These are phyloP conservation scores for Microdon myrmicae DNA, from an alignment of 2,888 invertebrate species.

Conservation along the genomic window DNA sequence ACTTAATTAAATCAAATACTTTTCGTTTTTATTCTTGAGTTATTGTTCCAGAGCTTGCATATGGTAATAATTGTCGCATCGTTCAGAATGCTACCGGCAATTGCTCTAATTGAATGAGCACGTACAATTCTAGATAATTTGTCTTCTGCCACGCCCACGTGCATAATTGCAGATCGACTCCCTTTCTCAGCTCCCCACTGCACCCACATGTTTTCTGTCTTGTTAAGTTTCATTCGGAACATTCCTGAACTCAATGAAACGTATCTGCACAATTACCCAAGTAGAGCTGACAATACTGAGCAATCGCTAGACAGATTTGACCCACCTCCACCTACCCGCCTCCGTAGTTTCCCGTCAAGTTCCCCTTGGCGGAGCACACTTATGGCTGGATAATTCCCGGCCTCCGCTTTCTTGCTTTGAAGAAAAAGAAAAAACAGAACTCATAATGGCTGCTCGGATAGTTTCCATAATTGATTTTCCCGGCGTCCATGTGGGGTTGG, in stretches of 20 bases:
- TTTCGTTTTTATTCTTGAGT: slow-evolving; percentile 1
- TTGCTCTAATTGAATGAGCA: slow-evolving; percentile 36
- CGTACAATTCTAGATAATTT: slow-evolving; percentile 32
- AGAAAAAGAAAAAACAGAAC: slow-evolving; percentile 39
- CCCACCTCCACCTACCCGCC: too few relatives aligned
- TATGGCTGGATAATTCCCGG: background rate
- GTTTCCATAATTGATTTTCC: slow-evolving; percentile 52
- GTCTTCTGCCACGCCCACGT: slow-evolving; percentile 34
- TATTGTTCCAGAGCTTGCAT: slow-evolving; percentile 40
- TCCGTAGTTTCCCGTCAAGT: background rate
- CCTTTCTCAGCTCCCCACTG: background rate
- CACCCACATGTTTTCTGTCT: background rate
- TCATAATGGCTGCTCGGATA: slow-evolving; percentile 53
- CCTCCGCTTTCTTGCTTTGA: slow-evolving; percentile 18
- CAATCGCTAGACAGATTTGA: slow-evolving; percentile 41
- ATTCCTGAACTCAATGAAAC: slow-evolving; percentile 41
- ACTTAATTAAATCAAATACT: too few relatives aligned
- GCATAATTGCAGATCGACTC: slow-evolving; percentile 32
- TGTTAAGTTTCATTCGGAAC: slow-evolving; percentile 13
- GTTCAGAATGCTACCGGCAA: slow-evolving; percentile 18
- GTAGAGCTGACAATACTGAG: slow-evolving; percentile 48
- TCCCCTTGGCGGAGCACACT: background rate
- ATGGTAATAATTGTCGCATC: slow-evolving; percentile 38
- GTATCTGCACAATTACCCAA: slow-evolving; percentile 51
- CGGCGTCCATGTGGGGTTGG: slow-evolving; percentile 21